Percentiles rank a stretch among this genome's conserved stretches.
Evolutionary conservation across 2,888 invertebrate species (phyloP).

Genomic region (Scaptomyza caliginosa): DNA sequence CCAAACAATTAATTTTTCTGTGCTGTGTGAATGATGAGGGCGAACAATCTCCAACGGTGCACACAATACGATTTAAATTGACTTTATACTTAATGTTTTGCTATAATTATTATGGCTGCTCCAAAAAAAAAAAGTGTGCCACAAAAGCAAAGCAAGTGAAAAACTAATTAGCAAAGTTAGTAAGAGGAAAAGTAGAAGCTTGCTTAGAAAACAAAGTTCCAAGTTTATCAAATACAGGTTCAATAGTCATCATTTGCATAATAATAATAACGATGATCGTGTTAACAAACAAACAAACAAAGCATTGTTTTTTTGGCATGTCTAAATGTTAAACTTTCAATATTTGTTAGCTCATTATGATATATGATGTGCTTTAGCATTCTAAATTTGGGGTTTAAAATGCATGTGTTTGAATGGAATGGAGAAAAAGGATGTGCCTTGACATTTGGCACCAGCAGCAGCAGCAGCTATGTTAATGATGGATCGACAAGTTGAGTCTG

Average conservation of each 20-base stretch:
- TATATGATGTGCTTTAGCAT: conserved; percentile 23
- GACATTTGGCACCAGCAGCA: conserved; percentile 63
- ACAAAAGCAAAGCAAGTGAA: conserved; percentile 41
- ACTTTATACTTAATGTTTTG: conserved; percentile 8
- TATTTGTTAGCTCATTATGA: conserved; percentile 42
- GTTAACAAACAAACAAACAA: conserved; percentile 33
- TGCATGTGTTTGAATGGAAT: conserved; percentile 21
- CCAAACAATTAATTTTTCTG: conserved; percentile 64
- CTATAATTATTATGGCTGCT: conserved; percentile 2
- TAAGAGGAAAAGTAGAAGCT: background rate
- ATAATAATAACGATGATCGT: conserved; percentile 20
- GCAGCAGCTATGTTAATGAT: conserved; percentile 58
- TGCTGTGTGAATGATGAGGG: conserved; percentile 49
- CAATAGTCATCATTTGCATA: conserved; percentile 7
- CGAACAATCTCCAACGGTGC: conserved; percentile 43
- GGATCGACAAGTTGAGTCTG: conserved; percentile 41
- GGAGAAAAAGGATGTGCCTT: conserved; percentile 66
- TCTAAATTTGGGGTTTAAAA: conserved; percentile 31
- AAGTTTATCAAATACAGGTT: background rate
- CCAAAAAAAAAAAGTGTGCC: background rate
- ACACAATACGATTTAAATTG: conserved; percentile 38
- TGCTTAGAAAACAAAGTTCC: too few relatives aligned
- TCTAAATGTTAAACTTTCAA: conserved; percentile 37
- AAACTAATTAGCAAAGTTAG: conserved; percentile 11
- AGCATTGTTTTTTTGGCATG: conserved; percentile 41